phyloP scores from a whole-genome alignment of 2,888 invertebrate species.

The Drosophila emarginata region DNA sequence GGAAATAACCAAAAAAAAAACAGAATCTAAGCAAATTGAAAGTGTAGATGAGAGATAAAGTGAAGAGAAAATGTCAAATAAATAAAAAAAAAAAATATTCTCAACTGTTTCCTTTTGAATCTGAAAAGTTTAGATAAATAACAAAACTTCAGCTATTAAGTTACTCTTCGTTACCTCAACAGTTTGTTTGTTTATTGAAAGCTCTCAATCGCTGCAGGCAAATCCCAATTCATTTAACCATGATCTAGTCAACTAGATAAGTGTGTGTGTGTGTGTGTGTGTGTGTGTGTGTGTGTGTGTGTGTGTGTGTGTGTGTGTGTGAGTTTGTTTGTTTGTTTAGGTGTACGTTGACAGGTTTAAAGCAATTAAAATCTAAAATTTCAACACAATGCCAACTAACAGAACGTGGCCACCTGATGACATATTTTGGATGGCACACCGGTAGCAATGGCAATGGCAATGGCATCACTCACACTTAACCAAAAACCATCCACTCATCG shows the following conservation, averaged over 20 bases:
- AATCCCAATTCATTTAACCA: background rate
- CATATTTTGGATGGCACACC: constrained; percentile 21
- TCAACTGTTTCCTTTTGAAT: too few species aligned
- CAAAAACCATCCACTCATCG: constrained; percentile 5
- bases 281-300: background rate
- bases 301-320: background rate
- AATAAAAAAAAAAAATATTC: too few species aligned
- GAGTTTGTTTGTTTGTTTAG: background rate
- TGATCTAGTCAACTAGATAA: background rate
- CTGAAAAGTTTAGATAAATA: too few species aligned
- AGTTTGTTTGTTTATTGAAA: background rate
- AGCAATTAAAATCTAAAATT: constrained; percentile 34
- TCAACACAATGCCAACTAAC: constrained; percentile 19
- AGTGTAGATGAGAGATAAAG: too few species aligned
- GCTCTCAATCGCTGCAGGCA: background rate
- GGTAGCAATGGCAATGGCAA: constrained; percentile 32
- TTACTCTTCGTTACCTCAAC: background rate
- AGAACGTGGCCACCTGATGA: constrained; percentile 14
- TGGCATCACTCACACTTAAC: constrained; percentile 30
- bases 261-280: background rate
- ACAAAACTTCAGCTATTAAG: background rate
- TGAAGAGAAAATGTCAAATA: too few species aligned
- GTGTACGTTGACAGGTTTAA: constrained; percentile 21
- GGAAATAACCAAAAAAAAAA: too few species aligned
- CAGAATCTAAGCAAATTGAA: too few species aligned